A percentile compares a stretch with the other conserved stretches of the same genome.
Conservation (phyloP, 2,797 vertebrate species). For the Melanotaenia maccullochi region DNA sequence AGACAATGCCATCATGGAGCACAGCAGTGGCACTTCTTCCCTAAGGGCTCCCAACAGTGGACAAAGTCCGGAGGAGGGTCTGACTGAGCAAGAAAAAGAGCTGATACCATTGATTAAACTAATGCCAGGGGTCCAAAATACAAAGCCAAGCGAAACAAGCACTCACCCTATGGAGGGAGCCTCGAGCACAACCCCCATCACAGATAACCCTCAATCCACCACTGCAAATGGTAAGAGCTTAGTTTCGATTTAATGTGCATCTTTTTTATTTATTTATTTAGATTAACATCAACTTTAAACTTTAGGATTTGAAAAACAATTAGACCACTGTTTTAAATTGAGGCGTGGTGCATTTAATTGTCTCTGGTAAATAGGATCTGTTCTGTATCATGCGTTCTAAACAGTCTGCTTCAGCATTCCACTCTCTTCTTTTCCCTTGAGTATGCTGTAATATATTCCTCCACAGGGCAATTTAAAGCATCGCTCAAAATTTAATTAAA, state of each 20-base stretch:
- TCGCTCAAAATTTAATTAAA: conserved; percentile 68
- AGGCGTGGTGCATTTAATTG: conserved; percentile 30
- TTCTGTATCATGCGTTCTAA: conserved; percentile 41
- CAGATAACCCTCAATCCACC: conserved; percentile 35
- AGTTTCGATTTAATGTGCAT: not conserved
- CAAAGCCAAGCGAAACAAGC: conserved; percentile 34
- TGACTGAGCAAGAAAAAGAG: conserved; percentile 82
- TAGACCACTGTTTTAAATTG: not conserved
- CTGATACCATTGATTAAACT: conserved; percentile 62
- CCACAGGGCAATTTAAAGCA: conserved; percentile 56
- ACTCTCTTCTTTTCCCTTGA: conserved; percentile 36
- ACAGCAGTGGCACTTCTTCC: conserved; percentile 45
- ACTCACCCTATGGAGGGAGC: conserved; percentile 42
- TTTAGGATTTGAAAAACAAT: conserved; percentile 18
- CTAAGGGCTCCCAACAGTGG: conserved; percentile 44
- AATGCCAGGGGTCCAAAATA: conserved; percentile 48
- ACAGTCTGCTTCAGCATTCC: conserved; percentile 27
- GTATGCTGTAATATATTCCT: conserved; percentile 54
- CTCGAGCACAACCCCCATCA: conserved; percentile 18
- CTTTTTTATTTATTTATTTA: not conserved
- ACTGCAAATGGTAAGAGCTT: conserved; percentile 60
- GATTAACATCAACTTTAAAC: conserved; percentile 19
- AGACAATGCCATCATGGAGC: conserved; percentile 79
- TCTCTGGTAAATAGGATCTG: conserved; percentile 42
- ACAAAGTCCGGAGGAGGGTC: conserved; percentile 66